These are phyloP conservation scores for Pherbina coryleti DNA, from an alignment of 2,888 invertebrate species.

Conservation along the genomic window DNA sequence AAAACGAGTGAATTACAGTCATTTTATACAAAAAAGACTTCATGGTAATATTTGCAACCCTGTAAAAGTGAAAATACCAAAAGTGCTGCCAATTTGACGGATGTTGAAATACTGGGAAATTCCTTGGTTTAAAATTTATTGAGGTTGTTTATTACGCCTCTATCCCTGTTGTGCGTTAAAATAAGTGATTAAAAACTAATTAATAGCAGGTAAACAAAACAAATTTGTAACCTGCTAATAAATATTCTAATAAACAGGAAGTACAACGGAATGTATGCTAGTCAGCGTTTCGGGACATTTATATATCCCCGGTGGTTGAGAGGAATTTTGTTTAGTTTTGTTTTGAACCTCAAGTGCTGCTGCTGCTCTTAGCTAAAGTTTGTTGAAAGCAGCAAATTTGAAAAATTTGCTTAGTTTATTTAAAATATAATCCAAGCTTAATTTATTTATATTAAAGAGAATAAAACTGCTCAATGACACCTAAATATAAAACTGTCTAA, in stretches of 20 bases:
- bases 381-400: neutral
- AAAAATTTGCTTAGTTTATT: neutral
- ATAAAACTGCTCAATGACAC: too few relatives aligned
- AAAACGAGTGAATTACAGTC: too few relatives aligned
- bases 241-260: neutral
- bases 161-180: neutral
- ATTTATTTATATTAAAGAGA: neutral
- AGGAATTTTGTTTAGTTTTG: neutral
- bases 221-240: neutral
- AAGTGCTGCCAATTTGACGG: slow-evolving; percentile 12
- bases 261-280: too few relatives aligned
- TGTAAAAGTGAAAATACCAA: slow-evolving; percentile 32
- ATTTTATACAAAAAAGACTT: too few relatives aligned
- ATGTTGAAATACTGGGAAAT: neutral
- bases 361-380: neutral
- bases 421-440: neutral
- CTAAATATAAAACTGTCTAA: too few relatives aligned
- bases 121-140: neutral
- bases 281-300: too few relatives aligned
- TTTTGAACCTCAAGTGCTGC: neutral
- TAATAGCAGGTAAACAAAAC: neutral
- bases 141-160: neutral
- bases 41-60: neutral
- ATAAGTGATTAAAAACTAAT: neutral
- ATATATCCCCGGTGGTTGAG: too few relatives aligned